These are phyloP conservation scores for Eumacrocentrus americanus DNA, from an alignment of 2,888 invertebrate genomes.

Conservation along the genomic window DNA sequence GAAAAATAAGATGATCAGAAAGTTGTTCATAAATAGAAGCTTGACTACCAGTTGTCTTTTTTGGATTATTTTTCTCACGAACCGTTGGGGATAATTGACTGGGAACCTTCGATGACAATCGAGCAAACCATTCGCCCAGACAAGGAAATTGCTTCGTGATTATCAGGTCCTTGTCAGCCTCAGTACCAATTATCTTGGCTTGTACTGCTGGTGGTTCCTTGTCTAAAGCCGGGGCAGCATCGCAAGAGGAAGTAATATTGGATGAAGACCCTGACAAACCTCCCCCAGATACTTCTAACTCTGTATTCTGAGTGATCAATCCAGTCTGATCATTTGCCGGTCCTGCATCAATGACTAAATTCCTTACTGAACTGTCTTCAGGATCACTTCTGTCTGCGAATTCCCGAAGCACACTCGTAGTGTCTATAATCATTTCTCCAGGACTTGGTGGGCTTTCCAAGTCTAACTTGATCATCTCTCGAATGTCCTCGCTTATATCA, in stretches of 20 bases:
- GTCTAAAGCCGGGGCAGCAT: no score
- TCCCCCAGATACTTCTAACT: background rate
- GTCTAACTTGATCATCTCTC: background rate
- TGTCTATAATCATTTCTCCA: background rate
- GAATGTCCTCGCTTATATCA: background rate
- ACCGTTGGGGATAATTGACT: no score
- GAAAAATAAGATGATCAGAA: no score
- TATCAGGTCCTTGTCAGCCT: constrained; percentile 11
- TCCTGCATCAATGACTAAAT: background rate
- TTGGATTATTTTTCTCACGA: no score
- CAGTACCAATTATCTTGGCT: constrained; percentile 5
- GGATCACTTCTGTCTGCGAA: background rate
- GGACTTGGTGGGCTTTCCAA: background rate
- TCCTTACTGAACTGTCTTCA: background rate
- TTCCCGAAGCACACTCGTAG: background rate
- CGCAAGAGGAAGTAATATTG: constrained; percentile 21
- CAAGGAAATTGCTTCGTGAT: constrained; percentile 52
- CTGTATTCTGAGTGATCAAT: background rate
- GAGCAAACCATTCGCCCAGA: constrained; percentile 50
- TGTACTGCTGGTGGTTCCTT: no score
- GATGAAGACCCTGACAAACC: background rate
- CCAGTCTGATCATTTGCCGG: background rate
- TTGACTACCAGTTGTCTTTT: no score
- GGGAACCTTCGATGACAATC: constrained; percentile 24
- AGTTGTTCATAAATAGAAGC: no score